phyloP scores from a whole-genome alignment of 2,888 invertebrate species.

The Platycnemis pennipes region DNA sequence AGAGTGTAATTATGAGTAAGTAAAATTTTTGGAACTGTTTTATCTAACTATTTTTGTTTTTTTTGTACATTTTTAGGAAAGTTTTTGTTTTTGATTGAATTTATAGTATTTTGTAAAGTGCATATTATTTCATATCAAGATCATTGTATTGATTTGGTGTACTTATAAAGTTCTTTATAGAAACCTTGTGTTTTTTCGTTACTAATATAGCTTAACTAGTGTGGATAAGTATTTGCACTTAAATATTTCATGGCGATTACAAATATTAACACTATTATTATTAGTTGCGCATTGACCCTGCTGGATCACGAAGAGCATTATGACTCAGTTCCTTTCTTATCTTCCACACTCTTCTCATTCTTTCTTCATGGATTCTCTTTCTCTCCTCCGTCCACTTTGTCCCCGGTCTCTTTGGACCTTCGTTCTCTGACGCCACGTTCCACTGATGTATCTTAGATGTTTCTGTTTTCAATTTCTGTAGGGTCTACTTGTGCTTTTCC shows the following conservation, averaged over 20 bases:
- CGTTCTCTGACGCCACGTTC: too few relatives aligned
- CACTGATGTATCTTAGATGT: too few relatives aligned
- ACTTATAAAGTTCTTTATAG: background rate
- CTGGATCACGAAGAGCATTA: too few relatives aligned
- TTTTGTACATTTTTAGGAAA: background rate
- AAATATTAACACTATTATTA: too few relatives aligned
- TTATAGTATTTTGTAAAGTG: background rate
- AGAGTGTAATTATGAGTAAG: background rate
- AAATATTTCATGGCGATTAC: background rate
- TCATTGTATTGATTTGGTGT: background rate
- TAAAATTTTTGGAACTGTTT: background rate
- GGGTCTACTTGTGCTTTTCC: too few relatives aligned
- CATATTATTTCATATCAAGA: background rate
- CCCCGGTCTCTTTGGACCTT: too few relatives aligned
- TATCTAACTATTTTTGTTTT: background rate
- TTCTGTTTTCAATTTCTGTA: too few relatives aligned
- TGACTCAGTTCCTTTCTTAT: too few relatives aligned
- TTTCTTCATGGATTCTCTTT: too few relatives aligned
- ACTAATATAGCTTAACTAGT: background rate
- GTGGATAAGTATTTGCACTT: background rate
- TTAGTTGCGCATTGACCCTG: too few relatives aligned
- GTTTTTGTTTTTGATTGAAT: background rate
- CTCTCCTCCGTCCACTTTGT: too few relatives aligned
- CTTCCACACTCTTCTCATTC: too few relatives aligned
- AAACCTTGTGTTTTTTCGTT: background rate